Conservation (phyloP, 2,888 invertebrate genomes). For the Scaptomyza cyrtandrae region DNA sequence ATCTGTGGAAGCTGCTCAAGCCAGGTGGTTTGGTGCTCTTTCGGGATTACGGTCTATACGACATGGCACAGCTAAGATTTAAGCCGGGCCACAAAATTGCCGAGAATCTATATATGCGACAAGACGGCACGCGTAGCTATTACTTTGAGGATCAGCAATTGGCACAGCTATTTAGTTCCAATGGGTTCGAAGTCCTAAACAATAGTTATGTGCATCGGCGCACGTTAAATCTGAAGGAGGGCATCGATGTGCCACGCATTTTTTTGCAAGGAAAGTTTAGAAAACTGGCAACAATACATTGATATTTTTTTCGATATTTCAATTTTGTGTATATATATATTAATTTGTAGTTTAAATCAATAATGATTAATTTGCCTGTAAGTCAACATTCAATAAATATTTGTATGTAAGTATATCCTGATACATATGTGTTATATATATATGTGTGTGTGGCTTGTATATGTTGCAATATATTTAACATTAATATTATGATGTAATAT, state of each 20-base stretch:
- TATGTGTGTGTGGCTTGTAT: constrained; percentile 35
- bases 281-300: constrained; percentile 81
- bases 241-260: constrained; percentile 94
- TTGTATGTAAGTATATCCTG: constrained; percentile 46
- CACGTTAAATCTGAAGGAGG: constrained; percentile 96
- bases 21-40: constrained; percentile 93
- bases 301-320: constrained; percentile 7
- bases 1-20: constrained; percentile 88
- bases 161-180: constrained; percentile 87
- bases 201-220: constrained; percentile 93
- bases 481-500: constrained; percentile 7
- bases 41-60: constrained; percentile 97
- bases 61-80: constrained; percentile 98
- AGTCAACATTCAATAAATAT: constrained; percentile 82
- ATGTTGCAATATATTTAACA: constrained; percentile 7
- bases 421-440: constrained; percentile 38
- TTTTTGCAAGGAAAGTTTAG: constrained; percentile 96
- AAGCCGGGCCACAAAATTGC: constrained; percentile 95
- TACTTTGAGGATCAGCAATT: constrained; percentile 92
- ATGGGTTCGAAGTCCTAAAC: constrained; percentile 89
- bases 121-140: constrained; percentile 97
- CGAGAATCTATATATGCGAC: constrained; percentile 97
- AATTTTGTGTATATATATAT: constrained; percentile 41
- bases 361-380: constrained; percentile 64
- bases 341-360: constrained; percentile 60